A percentile compares a stretch with the other conserved stretches of the same genome.
phyloP scores from a whole-genome alignment of 2,888 invertebrate genomes.

The Baccha elongata region DNA sequence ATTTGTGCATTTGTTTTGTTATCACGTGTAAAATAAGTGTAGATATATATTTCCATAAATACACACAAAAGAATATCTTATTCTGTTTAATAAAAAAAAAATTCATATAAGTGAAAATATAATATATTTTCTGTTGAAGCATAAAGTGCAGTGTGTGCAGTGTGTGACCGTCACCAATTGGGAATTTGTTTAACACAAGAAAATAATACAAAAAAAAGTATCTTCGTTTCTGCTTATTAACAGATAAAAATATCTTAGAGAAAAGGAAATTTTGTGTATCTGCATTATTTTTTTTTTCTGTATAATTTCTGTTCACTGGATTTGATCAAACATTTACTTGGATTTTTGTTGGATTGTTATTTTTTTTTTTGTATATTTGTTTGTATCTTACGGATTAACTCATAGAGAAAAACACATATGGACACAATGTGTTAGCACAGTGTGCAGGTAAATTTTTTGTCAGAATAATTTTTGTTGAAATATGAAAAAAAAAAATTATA shows the following conservation, averaged over 20 bases:
- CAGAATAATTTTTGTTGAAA: neutral
- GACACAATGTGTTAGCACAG: conserved; percentile 71
- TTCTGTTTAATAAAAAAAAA: conserved; percentile 21
- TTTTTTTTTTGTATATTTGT: conserved; percentile 27
- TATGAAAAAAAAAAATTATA: neutral
- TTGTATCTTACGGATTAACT: conserved; percentile 66
- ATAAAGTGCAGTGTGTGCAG: conserved; percentile 73
- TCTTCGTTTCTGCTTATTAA: conserved; percentile 59
- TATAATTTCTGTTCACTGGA: conserved; percentile 35
- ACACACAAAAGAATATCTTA: conserved; percentile 27
- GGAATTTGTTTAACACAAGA: conserved; percentile 52
- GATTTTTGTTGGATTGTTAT: conserved; percentile 34
- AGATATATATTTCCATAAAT: conserved; percentile 29
- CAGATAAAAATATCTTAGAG: conserved; percentile 47
- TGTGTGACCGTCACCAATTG: conserved; percentile 72
- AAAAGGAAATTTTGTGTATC: conserved; percentile 36
- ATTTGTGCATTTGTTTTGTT: conserved; percentile 67
- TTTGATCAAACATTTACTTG: conserved; percentile 67
- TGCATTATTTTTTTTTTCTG: conserved; percentile 23
- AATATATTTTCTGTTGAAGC: conserved; percentile 60
- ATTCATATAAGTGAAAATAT: conserved; percentile 48
- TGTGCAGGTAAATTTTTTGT: conserved; percentile 67
- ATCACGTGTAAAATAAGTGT: conserved; percentile 72
- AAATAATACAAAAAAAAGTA: conserved; percentile 24
- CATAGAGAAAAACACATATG: conserved; percentile 51